These are phyloP conservation scores for Nycteola revayana DNA, from an alignment of 2,888 invertebrate species.

Conservation along the genomic window DNA sequence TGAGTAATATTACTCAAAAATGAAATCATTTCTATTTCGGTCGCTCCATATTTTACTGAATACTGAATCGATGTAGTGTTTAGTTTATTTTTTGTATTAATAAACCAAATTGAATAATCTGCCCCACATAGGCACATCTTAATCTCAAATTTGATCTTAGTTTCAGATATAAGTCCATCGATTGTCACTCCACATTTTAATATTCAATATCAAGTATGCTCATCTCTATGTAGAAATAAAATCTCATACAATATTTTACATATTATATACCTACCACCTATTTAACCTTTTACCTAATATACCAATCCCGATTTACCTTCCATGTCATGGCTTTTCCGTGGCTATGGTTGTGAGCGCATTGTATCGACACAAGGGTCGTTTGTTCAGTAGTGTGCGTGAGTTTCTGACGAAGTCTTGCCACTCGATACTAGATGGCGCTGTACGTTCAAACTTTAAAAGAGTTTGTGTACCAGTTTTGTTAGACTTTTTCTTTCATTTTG, in stretches of 20 bases:
- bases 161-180: too few relatives aligned
- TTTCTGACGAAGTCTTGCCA: conserved; percentile 50
- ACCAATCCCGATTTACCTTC: conserved; percentile 28
- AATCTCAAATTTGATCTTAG: too few relatives aligned
- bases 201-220: too few relatives aligned
- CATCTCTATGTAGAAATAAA: too few relatives aligned
- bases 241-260: too few relatives aligned
- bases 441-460: background rate
- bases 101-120: too few relatives aligned
- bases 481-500: too few relatives aligned
- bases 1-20: too few relatives aligned
- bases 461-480: background rate
- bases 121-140: too few relatives aligned
- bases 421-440: conserved; percentile 70
- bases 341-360: conserved; percentile 34
- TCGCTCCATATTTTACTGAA: background rate
- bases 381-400: conserved; percentile 25
- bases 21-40: background rate
- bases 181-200: too few relatives aligned
- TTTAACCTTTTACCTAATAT: conserved; percentile 32
- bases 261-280: too few relatives aligned
- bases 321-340: conserved; percentile 23
- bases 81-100: conserved; percentile 4
- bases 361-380: conserved; percentile 26
- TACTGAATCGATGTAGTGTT: background rate